Evolutionary conservation across 2,797 vertebrate species (phyloP), one percentile per base, ranked within the genome.

Genomic region (Oceanodroma leucorhoa): DNA sequence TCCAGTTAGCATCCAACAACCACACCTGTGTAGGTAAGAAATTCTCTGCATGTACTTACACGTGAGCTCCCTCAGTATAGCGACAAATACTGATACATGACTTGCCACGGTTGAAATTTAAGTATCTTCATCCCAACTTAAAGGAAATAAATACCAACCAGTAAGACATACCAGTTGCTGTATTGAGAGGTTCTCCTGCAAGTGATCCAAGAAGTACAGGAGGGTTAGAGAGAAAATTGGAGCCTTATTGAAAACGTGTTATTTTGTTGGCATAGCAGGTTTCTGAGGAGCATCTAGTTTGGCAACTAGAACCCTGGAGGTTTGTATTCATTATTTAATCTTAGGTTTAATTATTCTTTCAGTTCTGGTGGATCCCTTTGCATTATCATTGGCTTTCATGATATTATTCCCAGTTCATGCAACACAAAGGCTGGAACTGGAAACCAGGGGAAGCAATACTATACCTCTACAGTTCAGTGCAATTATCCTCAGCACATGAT

Each of bases 1-100:
- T 99, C 98, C 99, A 98, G 97, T 94, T 99, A 96, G 98, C 99
- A n/a, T 98, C 98, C 97, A 99, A 99, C 98, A 99, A 99, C 97
- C 99, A 99, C 98, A 99, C 98, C 88, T 99, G 99, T 13, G 97
- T 98, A 94, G 99, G 99, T 99, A 98, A 99, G 99, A 97, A 57
- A 50, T 66, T 10, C 71, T 72, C 67, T 3, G 16, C 24, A 18
- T 5, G 18, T 41, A 18, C 51, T 60, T 41, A 45, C 24, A 61
- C 71, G 29, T 19, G 22, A 80, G 34, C 71, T 58, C 8, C 5
- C 30, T 57, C 32, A 1, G 12, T 38, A 11, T 3, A 13, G 32
- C 38, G 27, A 29, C 40, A 20, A n/a, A 32, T 41, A 32, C 12
- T 6, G 2, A 40, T 34, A 72, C 5, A 1, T 13, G 26, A 50